Percentiles rank a stretch among this genome's conserved stretches.
Conservation (phyloP, 2,888 invertebrate species). For the Germaria angustata region DNA sequence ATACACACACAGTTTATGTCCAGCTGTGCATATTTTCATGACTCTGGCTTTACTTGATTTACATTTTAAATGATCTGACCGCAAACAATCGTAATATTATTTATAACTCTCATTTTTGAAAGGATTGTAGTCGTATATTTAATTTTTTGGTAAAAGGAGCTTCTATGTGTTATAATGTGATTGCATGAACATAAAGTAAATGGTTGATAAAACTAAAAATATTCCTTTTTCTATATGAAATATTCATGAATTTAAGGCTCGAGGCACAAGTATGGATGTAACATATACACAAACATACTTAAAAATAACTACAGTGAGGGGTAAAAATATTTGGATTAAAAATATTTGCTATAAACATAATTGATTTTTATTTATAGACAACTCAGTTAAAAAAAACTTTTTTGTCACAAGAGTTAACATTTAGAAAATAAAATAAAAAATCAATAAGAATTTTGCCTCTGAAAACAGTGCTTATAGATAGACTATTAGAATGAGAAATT, state of each 20-base stretch:
- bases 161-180: no score
- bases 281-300: background rate
- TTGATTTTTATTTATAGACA: no score
- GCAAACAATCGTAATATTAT: slow-evolving; percentile 48
- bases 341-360: no score
- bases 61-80: slow-evolving; percentile 47
- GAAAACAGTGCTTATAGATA: no score
- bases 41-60: slow-evolving; percentile 10
- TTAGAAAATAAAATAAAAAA: no score
- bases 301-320: background rate
- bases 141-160: no score
- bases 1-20: background rate
- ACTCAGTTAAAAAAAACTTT: no score
- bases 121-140: background rate
- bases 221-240: slow-evolving; percentile 25
- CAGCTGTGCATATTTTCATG: slow-evolving; percentile 11
- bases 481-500: no score
- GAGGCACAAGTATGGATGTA: background rate
- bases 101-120: slow-evolving; percentile 13
- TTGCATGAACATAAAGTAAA: slow-evolving; percentile 23
- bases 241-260: slow-evolving; percentile 46
- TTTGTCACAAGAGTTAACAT: no score
- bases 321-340: no score
- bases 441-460: no score
- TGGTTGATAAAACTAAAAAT: slow-evolving; percentile 34